phyloP scores from a whole-genome alignment of 1,140 invertebrate genomes.

The Drosophila sproati region DNA sequence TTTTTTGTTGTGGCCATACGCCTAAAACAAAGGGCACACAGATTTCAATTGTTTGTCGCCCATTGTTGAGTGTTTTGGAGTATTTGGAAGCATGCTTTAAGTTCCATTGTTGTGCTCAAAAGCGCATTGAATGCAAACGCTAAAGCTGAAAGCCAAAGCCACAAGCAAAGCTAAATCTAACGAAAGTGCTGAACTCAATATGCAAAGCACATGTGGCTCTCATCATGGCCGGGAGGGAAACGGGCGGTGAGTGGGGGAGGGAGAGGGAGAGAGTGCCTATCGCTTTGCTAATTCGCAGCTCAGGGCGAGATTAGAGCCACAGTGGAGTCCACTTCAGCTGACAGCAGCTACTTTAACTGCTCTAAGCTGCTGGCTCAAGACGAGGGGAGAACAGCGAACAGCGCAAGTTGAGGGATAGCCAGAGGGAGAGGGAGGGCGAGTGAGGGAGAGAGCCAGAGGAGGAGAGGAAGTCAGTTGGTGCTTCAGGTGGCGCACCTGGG shows the following conservation, averaged over 20 bases:
- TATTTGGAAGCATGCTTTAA: conserved; percentile 73
- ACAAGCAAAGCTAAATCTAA: conserved; percentile 34
- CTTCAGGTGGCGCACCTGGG: conserved; percentile 41
- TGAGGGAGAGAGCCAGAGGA: no score
- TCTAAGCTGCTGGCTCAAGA: conserved; percentile 16
- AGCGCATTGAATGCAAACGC: conserved; percentile 60
- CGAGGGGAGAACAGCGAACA: not conserved
- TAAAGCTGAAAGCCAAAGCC: conserved; percentile 31
- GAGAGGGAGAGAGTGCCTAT: not conserved
- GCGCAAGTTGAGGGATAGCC: no score
- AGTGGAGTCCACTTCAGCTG: conserved; percentile 31
- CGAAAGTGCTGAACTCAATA: conserved; percentile 45
- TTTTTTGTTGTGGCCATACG: conserved; percentile 32
- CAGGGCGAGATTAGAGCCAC: not conserved
- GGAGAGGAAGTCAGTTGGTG: not conserved
- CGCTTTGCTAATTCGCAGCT: conserved; percentile 42
- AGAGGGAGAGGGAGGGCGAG: not conserved
- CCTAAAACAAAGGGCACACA: conserved; percentile 78
- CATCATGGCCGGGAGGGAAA: not conserved
- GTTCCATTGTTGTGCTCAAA: conserved; percentile 65
- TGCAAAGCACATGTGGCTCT: conserved; percentile 26
- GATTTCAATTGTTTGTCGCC: conserved; percentile 82
- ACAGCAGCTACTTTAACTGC: conserved; percentile 40
- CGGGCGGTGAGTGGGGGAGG: not conserved
- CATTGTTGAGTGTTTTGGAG: conserved; percentile 64